These are phyloP conservation scores for Phoeniculus purpureus DNA, from an alignment of 2,797 vertebrate genomes.

Conservation along the genomic window DNA sequence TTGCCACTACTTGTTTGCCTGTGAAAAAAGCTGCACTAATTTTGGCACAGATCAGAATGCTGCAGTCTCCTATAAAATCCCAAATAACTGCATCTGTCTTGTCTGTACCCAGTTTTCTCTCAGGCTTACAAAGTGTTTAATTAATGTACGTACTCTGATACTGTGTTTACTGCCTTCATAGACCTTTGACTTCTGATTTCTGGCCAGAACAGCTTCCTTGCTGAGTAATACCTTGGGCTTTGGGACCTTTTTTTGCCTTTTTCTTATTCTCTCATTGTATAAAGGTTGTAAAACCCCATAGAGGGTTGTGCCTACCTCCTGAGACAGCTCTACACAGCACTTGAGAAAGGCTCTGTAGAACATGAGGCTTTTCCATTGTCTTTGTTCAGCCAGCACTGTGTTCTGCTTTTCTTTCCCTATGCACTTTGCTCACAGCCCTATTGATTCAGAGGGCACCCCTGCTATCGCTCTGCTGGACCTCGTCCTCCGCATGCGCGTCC, in stretches of 20 bases:
- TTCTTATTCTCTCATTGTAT: background rate
- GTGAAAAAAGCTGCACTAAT: background rate
- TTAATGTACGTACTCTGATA: conserved; percentile 7
- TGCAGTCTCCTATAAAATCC: background rate
- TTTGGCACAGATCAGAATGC: background rate
- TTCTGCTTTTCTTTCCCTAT: background rate
- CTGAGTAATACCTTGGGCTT: background rate
- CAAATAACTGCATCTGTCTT: background rate
- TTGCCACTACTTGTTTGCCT: background rate
- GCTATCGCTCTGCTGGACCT: background rate
- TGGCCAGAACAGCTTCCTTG: background rate
- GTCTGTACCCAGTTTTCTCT: background rate
- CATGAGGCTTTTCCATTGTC: background rate
- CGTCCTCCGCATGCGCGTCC: background rate
- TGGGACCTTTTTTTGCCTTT: background rate
- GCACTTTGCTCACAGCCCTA: background rate
- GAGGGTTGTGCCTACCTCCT: background rate
- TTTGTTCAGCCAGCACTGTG: background rate
- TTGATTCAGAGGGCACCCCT: background rate
- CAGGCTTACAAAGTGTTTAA: background rate
- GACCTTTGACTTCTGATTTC: background rate
- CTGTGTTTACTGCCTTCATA: background rate
- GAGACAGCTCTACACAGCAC: background rate
- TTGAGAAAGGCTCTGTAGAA: conserved; percentile 3
- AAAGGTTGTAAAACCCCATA: background rate